Evolutionary conservation across 1,140 invertebrate species (phyloP).

Genomic region (Bombus confusus): DNA sequence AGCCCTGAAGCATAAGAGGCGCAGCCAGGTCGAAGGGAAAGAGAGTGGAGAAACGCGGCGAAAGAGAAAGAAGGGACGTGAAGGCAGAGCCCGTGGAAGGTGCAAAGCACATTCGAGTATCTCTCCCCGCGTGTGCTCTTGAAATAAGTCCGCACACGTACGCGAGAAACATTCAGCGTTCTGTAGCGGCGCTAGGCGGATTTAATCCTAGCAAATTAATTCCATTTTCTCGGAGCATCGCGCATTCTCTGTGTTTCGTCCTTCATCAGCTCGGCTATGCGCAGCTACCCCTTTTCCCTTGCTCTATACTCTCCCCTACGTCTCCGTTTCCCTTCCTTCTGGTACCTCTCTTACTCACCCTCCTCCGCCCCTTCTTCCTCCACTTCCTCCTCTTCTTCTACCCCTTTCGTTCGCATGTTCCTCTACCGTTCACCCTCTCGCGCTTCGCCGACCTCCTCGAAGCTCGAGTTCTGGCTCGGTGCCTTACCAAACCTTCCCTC

Average conservation of each 20-base stretch:
- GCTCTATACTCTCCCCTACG: conserved; percentile 19
- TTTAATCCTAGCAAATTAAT: conserved; percentile 83
- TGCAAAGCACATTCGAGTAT: conserved; percentile 41
- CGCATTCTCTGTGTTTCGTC: conserved; percentile 81
- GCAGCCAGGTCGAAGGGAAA: not conserved
- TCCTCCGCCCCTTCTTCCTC: not conserved
- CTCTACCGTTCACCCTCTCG: conserved; percentile 6
- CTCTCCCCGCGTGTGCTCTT: conserved; percentile 35
- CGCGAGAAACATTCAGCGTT: conserved; percentile 76
- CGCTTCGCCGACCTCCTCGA: not conserved
- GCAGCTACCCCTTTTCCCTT: conserved; percentile 68
- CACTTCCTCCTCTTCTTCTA: not conserved
- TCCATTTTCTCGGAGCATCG: conserved; percentile 82
- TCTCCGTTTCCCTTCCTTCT: conserved; percentile 18
- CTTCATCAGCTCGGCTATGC: conserved; percentile 81
- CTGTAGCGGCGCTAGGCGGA: conserved; percentile 75
- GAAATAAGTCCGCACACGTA: conserved; percentile 74
- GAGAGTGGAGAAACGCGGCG: not conserved
- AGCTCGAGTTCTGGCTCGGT: conserved; percentile 56
- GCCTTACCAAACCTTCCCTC: conserved; percentile 57
- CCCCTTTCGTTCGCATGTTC: conserved; percentile 6
- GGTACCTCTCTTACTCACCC: not conserved
- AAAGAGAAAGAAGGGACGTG: not conserved
- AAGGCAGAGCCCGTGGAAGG: conserved; percentile 3
- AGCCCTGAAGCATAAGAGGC: not conserved